Conservation (phyloP, 2,113 vertebrate species). For the Megalops atlanticus region DNA sequence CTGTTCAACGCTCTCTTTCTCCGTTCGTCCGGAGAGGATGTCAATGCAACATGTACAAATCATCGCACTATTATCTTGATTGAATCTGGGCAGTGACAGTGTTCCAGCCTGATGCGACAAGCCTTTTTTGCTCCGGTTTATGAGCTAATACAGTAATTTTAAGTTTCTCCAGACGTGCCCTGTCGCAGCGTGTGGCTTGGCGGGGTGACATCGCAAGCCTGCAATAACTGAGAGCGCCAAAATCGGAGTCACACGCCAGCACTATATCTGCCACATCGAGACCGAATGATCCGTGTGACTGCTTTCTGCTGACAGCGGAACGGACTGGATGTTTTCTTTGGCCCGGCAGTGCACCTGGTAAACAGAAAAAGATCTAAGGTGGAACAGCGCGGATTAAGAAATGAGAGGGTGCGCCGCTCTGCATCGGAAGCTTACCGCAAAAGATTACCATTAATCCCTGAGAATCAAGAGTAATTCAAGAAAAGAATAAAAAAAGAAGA, state of each 20-base stretch:
- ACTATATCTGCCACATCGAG: background rate
- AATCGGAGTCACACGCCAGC: background rate
- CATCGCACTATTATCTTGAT: no score
- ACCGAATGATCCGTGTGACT: background rate
- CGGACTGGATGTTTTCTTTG: background rate
- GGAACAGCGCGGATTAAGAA: conserved; percentile 44
- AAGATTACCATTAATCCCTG: conserved; percentile 57
- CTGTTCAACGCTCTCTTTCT: no score
- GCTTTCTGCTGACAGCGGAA: conserved; percentile 6
- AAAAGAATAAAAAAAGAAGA: conserved; percentile 16
- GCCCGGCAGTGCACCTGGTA: conserved; percentile 29
- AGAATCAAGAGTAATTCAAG: conserved; percentile 40
- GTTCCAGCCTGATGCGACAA: background rate
- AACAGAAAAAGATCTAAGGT: conserved; percentile 57
- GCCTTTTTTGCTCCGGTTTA: background rate
- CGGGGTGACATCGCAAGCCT: conserved; percentile 6
- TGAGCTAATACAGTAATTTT: background rate
- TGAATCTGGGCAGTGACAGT: background rate
- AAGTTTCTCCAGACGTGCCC: background rate
- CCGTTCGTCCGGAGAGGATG: no score
- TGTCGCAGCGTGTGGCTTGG: background rate
- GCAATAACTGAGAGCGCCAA: background rate
- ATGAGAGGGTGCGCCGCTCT: conserved; percentile 42
- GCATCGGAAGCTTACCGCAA: conserved; percentile 46
- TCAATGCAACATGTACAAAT: no score